Conservation (phyloP, 2,888 invertebrate species). For the Taphrorychus bicolor region DNA sequence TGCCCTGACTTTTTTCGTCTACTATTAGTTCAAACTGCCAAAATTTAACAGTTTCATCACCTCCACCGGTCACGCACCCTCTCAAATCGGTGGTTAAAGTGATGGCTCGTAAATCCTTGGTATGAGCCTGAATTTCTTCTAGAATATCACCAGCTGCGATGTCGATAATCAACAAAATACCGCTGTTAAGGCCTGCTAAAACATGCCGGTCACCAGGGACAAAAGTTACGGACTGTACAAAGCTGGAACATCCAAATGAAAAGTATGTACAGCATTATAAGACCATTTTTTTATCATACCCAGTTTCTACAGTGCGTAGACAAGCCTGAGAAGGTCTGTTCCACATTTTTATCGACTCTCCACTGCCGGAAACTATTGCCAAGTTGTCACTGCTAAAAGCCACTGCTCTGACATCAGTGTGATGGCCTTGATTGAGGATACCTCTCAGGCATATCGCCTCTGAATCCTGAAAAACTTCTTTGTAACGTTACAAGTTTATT, state of each 20-base stretch:
- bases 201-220: conserved; percentile 92
- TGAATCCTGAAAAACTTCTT: conserved; percentile 50
- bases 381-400: conserved; percentile 91
- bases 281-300: conserved; percentile 51
- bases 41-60: conserved; percentile 89
- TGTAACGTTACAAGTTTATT: background rate
- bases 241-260: conserved; percentile 56
- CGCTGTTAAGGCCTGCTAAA: conserved; percentile 85
- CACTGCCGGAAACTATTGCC: conserved; percentile 85
- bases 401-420: conserved; percentile 85
- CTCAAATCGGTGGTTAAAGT: conserved; percentile 81
- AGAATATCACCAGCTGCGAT: conserved; percentile 81
- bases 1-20: conserved; percentile 68
- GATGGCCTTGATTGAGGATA: conserved; percentile 81
- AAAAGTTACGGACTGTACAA: conserved; percentile 78
- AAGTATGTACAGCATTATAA: background rate
- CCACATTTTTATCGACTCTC: conserved; percentile 92
- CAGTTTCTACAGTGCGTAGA: conserved; percentile 66
- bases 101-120: conserved; percentile 76
- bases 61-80: conserved; percentile 85
- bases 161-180: conserved; percentile 83
- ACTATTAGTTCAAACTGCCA: conserved; percentile 91
- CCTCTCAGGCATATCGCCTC: conserved; percentile 70
- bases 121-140: conserved; percentile 85
- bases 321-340: conserved; percentile 76